These are phyloP conservation scores for Meteorus cinctellus DNA, from an alignment of 2,888 invertebrate genomes.

Conservation along the genomic window DNA sequence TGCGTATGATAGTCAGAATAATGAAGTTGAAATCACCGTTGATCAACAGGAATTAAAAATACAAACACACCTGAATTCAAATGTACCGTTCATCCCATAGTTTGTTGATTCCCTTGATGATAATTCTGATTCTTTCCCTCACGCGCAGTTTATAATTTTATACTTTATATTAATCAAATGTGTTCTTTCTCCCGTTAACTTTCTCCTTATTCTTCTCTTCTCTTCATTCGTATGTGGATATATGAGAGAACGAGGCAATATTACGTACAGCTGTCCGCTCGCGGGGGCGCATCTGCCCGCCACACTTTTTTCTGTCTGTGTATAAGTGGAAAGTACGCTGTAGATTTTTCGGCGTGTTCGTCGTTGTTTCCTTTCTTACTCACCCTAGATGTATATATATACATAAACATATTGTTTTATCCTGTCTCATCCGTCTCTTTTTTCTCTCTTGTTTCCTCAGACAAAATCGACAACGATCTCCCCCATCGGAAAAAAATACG, in stretches of 20 bases:
- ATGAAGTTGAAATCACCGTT: too few relatives aligned
- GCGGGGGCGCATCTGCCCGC: constrained; percentile 68
- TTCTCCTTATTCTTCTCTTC: constrained; percentile 28
- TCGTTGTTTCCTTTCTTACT: not conserved
- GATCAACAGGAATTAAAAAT: too few relatives aligned
- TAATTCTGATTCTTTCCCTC: not conserved
- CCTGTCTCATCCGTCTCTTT: not conserved
- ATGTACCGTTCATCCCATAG: constrained; percentile 11
- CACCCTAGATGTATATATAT: not conserved
- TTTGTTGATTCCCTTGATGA: constrained; percentile 9
- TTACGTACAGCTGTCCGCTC: constrained; percentile 65
- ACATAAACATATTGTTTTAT: constrained; percentile 3
- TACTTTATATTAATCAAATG: constrained; percentile 20
- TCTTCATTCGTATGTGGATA: constrained; percentile 14
- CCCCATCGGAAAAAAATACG: constrained; percentile 17
- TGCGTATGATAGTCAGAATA: too few relatives aligned
- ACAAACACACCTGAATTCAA: too few relatives aligned
- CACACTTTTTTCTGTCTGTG: constrained; percentile 24
- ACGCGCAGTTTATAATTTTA: constrained; percentile 1
- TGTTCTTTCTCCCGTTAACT: constrained; percentile 1
- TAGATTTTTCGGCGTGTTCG: constrained; percentile 43
- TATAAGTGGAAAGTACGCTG: constrained; percentile 40
- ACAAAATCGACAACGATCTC: constrained; percentile 31
- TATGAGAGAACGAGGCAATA: constrained; percentile 55
- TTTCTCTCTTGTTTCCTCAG: constrained; percentile 11